Evolutionary conservation across 2,888 invertebrate species (phyloP).

Genomic region (Eugnorisma glareosa): DNA sequence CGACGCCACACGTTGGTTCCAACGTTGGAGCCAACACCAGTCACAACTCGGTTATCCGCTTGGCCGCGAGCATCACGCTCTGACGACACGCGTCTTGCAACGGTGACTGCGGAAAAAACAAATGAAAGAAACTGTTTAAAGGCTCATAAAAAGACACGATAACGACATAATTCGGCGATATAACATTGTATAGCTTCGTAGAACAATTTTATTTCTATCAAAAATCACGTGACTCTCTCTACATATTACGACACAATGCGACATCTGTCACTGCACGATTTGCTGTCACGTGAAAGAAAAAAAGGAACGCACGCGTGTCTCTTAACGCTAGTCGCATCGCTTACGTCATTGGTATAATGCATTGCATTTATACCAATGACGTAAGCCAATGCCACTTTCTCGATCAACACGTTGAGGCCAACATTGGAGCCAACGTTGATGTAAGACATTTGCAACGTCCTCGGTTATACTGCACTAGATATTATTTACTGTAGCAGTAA

Average conservation of each 20-base stretch:
- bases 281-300: not conserved
- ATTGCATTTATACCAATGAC: not conserved
- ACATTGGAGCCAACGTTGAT: not conserved
- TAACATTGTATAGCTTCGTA: not conserved
- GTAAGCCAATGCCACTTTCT: not conserved
- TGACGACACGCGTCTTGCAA: not conserved
- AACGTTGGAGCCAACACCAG: not conserved
- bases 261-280: not conserved
- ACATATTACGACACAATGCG: no score
- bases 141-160: not conserved
- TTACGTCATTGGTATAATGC: no score
- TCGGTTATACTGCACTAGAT: constrained; percentile 18
- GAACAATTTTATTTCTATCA: not conserved
- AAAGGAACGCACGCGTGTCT: not conserved
- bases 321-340: not conserved
- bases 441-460: constrained; percentile 6
- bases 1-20: not conserved
- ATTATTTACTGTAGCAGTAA: constrained; percentile 19
- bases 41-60: not conserved
- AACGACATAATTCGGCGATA: not conserved
- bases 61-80: not conserved
- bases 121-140: not conserved
- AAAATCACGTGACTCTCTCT: not conserved
- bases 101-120: not conserved
- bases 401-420: not conserved